Base-by-base conservation (phyloP, 2,797 vertebrate genomes). In the Phyllotis vaccarum region DNA sequence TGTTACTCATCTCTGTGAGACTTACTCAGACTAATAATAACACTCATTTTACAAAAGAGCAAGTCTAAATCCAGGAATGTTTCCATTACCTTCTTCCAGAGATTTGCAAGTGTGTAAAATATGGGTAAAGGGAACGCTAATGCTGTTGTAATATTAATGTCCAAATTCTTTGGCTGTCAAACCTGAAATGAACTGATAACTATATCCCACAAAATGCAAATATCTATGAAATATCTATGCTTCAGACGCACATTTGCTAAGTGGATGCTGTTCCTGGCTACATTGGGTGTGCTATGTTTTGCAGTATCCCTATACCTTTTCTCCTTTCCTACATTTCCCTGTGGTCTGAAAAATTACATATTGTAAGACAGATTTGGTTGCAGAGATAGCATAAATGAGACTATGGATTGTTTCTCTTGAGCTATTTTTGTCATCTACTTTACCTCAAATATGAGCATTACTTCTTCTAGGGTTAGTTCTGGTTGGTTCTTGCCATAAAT, bases 381-480 rank as follows among this genome's bases (percentile, higher is more conserved):
- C 19, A 94, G 17, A 80, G 8, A 1, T 58, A 89, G 11, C 24
- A 21, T 40, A 43, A 74, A 31, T 66, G 82, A 81, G 64, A 8
- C 70, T 68, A 3, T n/a, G 31, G 64, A 81, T 75, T 60, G 5
- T 54, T n/a, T 92, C 62, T 70, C 2, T 46, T 68, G 70, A 68
- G 27, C n/a, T 85, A 11, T 13, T 86, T 78, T 37, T 56, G 37
- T 11, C 46, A 49, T 88, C 49, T 10, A 13, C 5, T 80, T 16
- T 37, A 34, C 16, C 68, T 52, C n/a, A 12, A n/a, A 22, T 60
- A 80, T 14, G 52, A 22, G n/a, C 13, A 19, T 81, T 91, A 21
- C 68, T 88, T 7, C 34, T 83, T 87, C 37, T 95, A 27, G 3
- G 66, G 62, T 86, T 54, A 46, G 91, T 83, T 93, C 90, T 93